phyloP scores from a whole-genome alignment of 1,140 invertebrate species.

The Teleogryllus occipitalis region DNA sequence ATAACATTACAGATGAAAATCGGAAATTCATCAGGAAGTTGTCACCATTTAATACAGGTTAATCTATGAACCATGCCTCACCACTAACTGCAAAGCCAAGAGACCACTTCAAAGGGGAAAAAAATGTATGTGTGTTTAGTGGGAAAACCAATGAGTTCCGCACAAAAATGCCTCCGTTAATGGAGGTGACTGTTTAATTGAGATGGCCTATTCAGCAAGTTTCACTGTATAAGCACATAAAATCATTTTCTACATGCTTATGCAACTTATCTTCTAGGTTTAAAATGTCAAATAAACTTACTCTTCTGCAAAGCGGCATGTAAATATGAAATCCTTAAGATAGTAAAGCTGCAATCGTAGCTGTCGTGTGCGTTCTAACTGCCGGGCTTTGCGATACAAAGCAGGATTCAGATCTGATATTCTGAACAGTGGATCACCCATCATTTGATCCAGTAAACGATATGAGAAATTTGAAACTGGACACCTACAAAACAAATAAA shows the following conservation, averaged over 20 bases:
- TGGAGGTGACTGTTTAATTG: neutral
- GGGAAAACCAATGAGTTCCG: too few relatives aligned
- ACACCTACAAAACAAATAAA: constrained; percentile 45
- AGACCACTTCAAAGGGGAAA: too few relatives aligned
- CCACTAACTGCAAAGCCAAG: too few relatives aligned
- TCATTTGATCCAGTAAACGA: constrained; percentile 67
- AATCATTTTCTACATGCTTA: neutral
- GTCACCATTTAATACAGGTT: too few relatives aligned
- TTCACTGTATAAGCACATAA: too few relatives aligned
- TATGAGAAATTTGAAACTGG: constrained; percentile 75
- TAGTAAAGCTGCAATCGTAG: constrained; percentile 56
- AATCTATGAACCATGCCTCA: too few relatives aligned
- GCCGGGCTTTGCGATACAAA: constrained; percentile 53
- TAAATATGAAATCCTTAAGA: constrained; percentile 58
- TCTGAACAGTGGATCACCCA: constrained; percentile 68
- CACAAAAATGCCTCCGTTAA: neutral
- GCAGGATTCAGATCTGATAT: constrained; percentile 60
- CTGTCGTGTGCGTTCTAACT: constrained; percentile 50
- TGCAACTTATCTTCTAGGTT: neutral
- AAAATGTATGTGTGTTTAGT: too few relatives aligned
- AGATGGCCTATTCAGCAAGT: neutral
- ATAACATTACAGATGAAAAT: too few relatives aligned
- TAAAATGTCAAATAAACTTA: constrained; percentile 34
- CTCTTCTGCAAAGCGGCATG: constrained; percentile 54
- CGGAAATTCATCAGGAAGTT: too few relatives aligned